phyloP scores from a whole-genome alignment of 2,113 vertebrate genomes.

The Hassar affinis region DNA sequence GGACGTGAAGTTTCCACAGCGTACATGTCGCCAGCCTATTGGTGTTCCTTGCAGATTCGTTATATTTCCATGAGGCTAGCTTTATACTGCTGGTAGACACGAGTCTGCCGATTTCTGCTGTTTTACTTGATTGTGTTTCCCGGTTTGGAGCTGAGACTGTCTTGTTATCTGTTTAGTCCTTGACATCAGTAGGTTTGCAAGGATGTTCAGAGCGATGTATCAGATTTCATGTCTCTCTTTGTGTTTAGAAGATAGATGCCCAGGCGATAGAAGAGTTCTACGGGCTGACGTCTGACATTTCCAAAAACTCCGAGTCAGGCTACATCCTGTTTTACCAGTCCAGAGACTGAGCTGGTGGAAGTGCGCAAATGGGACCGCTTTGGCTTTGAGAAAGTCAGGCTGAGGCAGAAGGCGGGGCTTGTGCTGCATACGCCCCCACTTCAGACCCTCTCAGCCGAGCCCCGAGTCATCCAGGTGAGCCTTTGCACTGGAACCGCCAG shows the following conservation, averaged over 20 bases:
- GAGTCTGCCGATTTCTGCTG: neutral
- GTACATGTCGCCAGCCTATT: neutral
- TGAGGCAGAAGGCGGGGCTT: constrained; percentile 50
- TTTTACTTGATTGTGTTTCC: neutral
- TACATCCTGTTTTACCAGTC: constrained; percentile 95
- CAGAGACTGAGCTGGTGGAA: constrained; percentile 76
- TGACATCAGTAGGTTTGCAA: neutral
- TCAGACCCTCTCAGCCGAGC: constrained; percentile 43
- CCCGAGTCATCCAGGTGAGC: constrained; percentile 60
- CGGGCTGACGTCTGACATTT: constrained; percentile 90
- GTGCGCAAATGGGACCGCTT: constrained; percentile 52
- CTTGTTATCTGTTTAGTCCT: neutral
- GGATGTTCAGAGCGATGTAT: neutral
- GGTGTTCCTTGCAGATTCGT: neutral
- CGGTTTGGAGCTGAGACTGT: neutral
- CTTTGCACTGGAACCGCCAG: constrained; percentile 59
- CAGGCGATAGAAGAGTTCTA: constrained; percentile 95
- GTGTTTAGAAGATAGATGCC: constrained; percentile 85
- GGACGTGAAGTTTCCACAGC: constrained; percentile 48
- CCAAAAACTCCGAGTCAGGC: constrained; percentile 91
- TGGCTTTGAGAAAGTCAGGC: constrained; percentile 51
- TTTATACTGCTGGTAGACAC: neutral
- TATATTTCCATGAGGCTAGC: neutral
- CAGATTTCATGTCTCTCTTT: neutral
- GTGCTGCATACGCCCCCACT: constrained; percentile 23